phyloP scores from a whole-genome alignment of 2,888 invertebrate species.

The Cheilosia grossa region DNA sequence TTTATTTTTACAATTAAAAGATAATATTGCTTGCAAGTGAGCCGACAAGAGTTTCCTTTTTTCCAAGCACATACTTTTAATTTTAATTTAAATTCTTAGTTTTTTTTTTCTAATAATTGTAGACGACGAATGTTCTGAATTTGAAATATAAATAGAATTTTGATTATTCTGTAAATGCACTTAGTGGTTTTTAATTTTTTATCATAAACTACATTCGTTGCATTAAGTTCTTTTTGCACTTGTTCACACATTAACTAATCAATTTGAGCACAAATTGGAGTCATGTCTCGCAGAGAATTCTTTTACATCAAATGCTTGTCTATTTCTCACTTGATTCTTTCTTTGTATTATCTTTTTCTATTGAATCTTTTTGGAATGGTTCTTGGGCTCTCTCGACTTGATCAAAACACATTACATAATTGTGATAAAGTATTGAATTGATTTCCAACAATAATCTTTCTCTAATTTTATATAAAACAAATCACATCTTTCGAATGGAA shows the following conservation, averaged over 20 bases:
- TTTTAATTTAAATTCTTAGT: too few relatives aligned
- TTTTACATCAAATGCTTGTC: background rate
- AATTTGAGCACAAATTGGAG: background rate
- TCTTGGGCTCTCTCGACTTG: too few relatives aligned
- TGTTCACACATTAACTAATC: constrained; percentile 11
- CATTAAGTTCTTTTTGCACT: background rate
- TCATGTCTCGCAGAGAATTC: background rate
- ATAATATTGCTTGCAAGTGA: constrained; percentile 6
- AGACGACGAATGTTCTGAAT: constrained; percentile 9
- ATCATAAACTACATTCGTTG: constrained; percentile 3
- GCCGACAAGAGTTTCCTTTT: background rate
- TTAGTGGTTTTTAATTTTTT: constrained; percentile 26
- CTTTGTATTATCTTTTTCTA: background rate
- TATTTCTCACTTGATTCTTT: background rate
- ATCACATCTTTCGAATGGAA: too few relatives aligned
- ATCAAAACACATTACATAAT: too few relatives aligned
- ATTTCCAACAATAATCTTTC: too few relatives aligned
- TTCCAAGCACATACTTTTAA: background rate
- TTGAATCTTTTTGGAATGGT: too few relatives aligned
- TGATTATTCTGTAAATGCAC: constrained; percentile 43
- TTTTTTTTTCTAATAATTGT: constrained; percentile 22
- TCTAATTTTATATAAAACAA: too few relatives aligned
- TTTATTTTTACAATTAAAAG: constrained; percentile 43
- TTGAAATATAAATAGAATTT: constrained; percentile 27
- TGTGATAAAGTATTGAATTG: too few relatives aligned